phyloP scores from a whole-genome alignment of 2,888 invertebrate species.

The Argyresthia goedartella region DNA sequence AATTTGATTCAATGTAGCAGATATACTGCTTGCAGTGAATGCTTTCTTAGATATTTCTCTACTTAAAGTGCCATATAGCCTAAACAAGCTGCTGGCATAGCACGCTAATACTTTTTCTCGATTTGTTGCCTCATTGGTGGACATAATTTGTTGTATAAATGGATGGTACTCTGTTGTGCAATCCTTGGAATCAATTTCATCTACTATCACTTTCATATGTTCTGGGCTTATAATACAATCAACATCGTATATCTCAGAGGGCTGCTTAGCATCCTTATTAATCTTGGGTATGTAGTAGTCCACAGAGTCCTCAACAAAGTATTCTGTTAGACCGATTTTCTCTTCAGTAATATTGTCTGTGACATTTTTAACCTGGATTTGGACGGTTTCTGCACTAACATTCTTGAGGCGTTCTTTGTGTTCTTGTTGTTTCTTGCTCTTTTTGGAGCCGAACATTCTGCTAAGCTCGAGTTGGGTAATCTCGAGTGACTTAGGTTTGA shows the following conservation, averaged over 20 bases:
- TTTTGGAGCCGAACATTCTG: slow-evolving; percentile 76
- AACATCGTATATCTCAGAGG: slow-evolving; percentile 58
- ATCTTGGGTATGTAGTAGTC: slow-evolving; percentile 63
- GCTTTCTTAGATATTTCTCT: slow-evolving; percentile 34
- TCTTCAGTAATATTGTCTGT: slow-evolving; percentile 43
- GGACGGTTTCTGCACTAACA: slow-evolving; percentile 67
- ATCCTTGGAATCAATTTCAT: slow-evolving; percentile 36
- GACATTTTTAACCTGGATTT: slow-evolving; percentile 68
- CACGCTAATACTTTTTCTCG: slow-evolving; percentile 32
- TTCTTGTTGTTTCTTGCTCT: slow-evolving; percentile 68
- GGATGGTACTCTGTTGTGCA: slow-evolving; percentile 24
- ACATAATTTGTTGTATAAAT: slow-evolving; percentile 24
- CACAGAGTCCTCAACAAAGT: slow-evolving; percentile 38
- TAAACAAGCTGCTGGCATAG: slow-evolving; percentile 36
- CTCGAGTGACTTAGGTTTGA: slow-evolving; percentile 19
- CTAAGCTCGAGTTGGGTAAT: slow-evolving; percentile 55
- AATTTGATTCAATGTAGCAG: slow-evolving; percentile 38
- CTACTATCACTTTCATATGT: slow-evolving; percentile 38
- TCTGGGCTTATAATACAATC: slow-evolving; percentile 47
- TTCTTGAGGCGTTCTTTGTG: slow-evolving; percentile 69
- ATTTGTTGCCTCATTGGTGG: slow-evolving; percentile 18
- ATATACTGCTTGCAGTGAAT: slow-evolving; percentile 29
- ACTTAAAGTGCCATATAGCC: slow-evolving; percentile 22
- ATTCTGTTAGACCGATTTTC: slow-evolving; percentile 38
- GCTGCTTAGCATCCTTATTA: slow-evolving; percentile 48